These are phyloP conservation scores for Incurvaria masculella DNA, from an alignment of 2,888 invertebrate species.

Conservation along the genomic window DNA sequence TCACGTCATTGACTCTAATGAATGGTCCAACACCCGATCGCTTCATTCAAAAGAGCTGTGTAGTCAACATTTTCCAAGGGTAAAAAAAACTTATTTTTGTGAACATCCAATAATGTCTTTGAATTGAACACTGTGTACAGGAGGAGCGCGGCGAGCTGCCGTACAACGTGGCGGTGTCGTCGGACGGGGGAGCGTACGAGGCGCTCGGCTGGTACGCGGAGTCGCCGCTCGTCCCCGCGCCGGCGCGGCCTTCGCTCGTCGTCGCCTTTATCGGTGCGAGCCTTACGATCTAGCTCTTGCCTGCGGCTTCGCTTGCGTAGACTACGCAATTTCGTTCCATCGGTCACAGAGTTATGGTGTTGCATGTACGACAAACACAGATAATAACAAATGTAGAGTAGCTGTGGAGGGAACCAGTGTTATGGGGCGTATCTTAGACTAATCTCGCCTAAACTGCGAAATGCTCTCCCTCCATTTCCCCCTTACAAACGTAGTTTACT, in stretches of 20 bases:
- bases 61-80: not conserved
- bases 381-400: no score
- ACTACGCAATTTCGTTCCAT: no score
- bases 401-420: no score
- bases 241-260: conserved; percentile 25
- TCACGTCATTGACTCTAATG: not conserved
- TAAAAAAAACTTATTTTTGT: conserved; percentile 10
- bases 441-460: no score
- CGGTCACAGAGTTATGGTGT: no score
- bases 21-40: not conserved
- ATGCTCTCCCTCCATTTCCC: no score
- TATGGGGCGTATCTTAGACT: no score
- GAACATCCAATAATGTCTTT: conserved; percentile 5
- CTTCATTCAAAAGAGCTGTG: not conserved
- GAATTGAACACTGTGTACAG: conserved; percentile 18
- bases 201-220: conserved; percentile 41
- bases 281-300: no score
- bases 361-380: no score
- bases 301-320: no score
- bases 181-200: conserved; percentile 45
- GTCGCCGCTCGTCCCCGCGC: conserved; percentile 25
- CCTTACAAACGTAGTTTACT: no score
- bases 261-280: conserved; percentile 42
- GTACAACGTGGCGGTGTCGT: conserved; percentile 48
- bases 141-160: conserved; percentile 19